Evolutionary conservation across 2,113 vertebrate genomes (phyloP).

Genomic region (Oncorhynchus clarkii): DNA sequence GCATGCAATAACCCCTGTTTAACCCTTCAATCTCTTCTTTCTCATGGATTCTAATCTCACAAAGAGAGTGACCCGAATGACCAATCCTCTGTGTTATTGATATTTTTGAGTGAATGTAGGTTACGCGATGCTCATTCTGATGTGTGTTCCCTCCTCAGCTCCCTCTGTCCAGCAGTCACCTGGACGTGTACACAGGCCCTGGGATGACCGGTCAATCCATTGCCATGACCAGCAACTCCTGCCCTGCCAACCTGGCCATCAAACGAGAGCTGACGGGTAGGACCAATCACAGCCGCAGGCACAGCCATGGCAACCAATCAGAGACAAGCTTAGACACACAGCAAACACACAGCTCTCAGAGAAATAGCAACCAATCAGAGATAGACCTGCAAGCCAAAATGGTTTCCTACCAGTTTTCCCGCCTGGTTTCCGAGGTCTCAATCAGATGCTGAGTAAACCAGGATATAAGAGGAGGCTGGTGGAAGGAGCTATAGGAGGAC

Average conservation of each 20-base stretch:
- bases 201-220: constrained; percentile 86
- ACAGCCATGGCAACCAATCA: neutral
- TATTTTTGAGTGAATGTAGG: too few species aligned
- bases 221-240: constrained; percentile 95
- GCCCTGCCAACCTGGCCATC: constrained; percentile 90
- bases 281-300: neutral
- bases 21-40: neutral
- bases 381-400: too few species aligned
- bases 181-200: constrained; percentile 90
- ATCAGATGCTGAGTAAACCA: too few species aligned
- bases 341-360: neutral
- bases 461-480: too few species aligned
- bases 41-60: too few species aligned
- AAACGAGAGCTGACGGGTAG: constrained; percentile 93
- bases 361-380: neutral
- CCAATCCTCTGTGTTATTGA: too few species aligned
- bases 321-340: neutral
- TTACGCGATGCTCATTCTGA: too few species aligned
- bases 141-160: constrained; percentile 73
- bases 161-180: constrained; percentile 92
- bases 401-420: too few species aligned
- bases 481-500: too few species aligned
- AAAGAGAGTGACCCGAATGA: too few species aligned
- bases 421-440: too few species aligned
- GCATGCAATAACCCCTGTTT: constrained; percentile 7